phyloP scores from a whole-genome alignment of 2,888 invertebrate genomes.

The Aproaerema taeniolella region DNA sequence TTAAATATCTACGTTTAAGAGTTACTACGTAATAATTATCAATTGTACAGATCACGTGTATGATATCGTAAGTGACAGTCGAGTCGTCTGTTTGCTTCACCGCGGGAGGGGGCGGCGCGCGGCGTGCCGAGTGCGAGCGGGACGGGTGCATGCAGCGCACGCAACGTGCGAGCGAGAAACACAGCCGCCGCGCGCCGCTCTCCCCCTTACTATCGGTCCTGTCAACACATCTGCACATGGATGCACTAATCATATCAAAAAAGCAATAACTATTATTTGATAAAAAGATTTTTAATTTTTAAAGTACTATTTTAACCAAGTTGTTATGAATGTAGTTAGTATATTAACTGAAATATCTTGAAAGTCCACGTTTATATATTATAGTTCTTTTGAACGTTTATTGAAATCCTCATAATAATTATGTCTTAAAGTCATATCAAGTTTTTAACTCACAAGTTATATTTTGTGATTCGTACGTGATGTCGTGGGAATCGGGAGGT shows the following conservation, averaged over 20 bases:
- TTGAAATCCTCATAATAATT: slow-evolving; percentile 56
- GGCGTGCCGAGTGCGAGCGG: slow-evolving; percentile 14
- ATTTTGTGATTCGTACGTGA: slow-evolving; percentile 27
- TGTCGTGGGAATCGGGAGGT: slow-evolving; percentile 1
- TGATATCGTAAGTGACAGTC: slow-evolving; percentile 14
- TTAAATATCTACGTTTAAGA: slow-evolving; percentile 71
- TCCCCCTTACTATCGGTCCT: slow-evolving; percentile 13
- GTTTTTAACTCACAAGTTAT: slow-evolving; percentile 43
- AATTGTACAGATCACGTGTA: slow-evolving; percentile 46
- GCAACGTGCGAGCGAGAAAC: too few relatives aligned
- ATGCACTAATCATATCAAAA: slow-evolving; percentile 70
- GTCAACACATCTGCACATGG: slow-evolving; percentile 40
- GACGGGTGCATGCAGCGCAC: slow-evolving; percentile 8
- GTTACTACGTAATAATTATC: slow-evolving; percentile 67
- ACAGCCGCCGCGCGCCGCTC: neutral
- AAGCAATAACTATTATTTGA: slow-evolving; percentile 77
- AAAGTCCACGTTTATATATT: slow-evolving; percentile 59
- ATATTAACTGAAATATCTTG: slow-evolving; percentile 68
- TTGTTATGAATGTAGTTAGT: slow-evolving; percentile 74
- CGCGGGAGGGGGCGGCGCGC: slow-evolving; percentile 10
- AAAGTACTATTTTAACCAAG: slow-evolving; percentile 71
- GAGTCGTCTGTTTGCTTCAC: slow-evolving; percentile 20
- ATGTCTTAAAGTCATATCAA: slow-evolving; percentile 66
- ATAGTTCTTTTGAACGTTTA: slow-evolving; percentile 70
- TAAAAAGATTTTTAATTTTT: slow-evolving; percentile 64